phyloP scores from a whole-genome alignment of 2,888 invertebrate genomes.

The Drosophila nigricruria region DNA sequence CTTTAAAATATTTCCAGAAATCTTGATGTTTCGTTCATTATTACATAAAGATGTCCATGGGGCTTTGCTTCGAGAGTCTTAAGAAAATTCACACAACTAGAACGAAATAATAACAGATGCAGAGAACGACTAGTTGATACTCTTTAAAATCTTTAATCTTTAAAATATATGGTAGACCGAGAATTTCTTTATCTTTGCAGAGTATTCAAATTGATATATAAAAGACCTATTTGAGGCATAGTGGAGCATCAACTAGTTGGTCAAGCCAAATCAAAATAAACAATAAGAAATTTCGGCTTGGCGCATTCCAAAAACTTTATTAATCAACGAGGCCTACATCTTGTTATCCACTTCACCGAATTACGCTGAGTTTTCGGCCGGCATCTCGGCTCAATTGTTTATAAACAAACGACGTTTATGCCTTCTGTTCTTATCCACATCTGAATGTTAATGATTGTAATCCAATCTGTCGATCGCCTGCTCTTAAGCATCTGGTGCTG shows the following conservation, averaged over 20 bases:
- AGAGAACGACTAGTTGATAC: not conserved
- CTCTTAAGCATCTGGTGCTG: constrained; percentile 18
- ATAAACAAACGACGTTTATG: constrained; percentile 28
- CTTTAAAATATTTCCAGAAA: not conserved
- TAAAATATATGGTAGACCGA: not conserved
- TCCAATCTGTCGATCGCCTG: constrained; percentile 39
- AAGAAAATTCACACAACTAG: too few relatives aligned
- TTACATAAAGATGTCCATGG: too few relatives aligned
- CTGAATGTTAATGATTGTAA: constrained; percentile 46
- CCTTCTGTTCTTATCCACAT: constrained; percentile 33
- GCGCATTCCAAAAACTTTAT: constrained; percentile 23
- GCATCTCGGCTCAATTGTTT: constrained; percentile 18
- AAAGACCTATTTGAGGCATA: not conserved
- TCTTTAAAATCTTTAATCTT: not conserved
- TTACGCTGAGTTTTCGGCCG: constrained; percentile 48
- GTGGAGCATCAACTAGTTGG: not conserved
- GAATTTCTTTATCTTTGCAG: constrained; percentile 1
- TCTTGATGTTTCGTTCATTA: not conserved
- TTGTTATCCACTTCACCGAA: constrained; percentile 59
- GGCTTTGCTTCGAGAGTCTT: too few relatives aligned
- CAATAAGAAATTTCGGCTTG: constrained; percentile 23
- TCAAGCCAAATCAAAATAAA: constrained; percentile 39
- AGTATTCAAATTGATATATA: constrained; percentile 5
- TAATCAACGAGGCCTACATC: constrained; percentile 19
- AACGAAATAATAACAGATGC: too few relatives aligned